Evolutionary conservation across 2,888 invertebrate species (phyloP), one percentile per base, ranked within the genome.

Genomic region (Psylliodes chrysocephalus): DNA sequence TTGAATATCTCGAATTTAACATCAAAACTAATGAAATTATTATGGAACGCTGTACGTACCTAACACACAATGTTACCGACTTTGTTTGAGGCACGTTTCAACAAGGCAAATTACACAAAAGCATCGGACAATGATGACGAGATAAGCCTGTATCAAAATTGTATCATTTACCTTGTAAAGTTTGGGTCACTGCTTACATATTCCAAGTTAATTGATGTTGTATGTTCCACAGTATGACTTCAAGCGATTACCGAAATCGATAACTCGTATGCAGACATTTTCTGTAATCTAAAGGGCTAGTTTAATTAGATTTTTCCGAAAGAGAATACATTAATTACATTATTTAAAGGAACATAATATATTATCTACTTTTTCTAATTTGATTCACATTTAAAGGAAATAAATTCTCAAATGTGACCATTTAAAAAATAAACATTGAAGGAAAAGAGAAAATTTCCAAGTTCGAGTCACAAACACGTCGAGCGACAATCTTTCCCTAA

Each of bases 91-190:
- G 40, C 59, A 59, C 59, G 59, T 59, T 49, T 10, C 22, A 51
- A 8, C 49, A 28, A 40, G 28, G 51, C 46, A 46, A 61, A 61
- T 61, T 60, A 54, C 28, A 60, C 54, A 59, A 63, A 53, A 57
- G 59, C 30, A 42, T 49, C 49, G 54, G 19, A 54, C 59, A 35
- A 55, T 49, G 19, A 55, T 54, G 54, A 60, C 47, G 44, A 60
- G 64, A 60, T 64, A 59, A 59, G 30, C 47, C 51, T 19, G 25
- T 47, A 64, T 60, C 63, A 59, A 63, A 63, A 59, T 52, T 54
- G 47, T 63, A 53, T 63, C 54, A 59, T 63, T 63, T 59, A 59
- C 63, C 47, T 53, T 59, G 63, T 28, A 59, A 59, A 63, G 52
- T 63, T 42, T 47, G 40, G 57, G 53, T 59, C 59, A 53, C 30